These are phyloP conservation scores for Elephantulus edwardii DNA, from an alignment of 2,113 vertebrate species.

Conservation along the genomic window DNA sequence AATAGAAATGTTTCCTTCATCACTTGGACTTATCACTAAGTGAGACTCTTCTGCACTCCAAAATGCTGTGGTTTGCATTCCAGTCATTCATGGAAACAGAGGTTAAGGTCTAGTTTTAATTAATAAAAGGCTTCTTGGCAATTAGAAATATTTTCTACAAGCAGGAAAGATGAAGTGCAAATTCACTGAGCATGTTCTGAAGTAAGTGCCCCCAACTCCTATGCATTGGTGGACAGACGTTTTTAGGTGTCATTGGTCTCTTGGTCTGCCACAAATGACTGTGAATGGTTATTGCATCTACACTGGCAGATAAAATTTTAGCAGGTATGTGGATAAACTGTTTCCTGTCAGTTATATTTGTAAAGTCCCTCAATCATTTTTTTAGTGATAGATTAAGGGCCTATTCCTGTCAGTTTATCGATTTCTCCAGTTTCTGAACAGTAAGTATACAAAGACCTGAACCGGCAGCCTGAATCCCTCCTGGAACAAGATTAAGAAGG, in stretches of 20 bases:
- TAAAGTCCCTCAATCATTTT: constrained; percentile 98
- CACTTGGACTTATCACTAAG: constrained; percentile 79
- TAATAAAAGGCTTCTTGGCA: constrained; percentile 86
- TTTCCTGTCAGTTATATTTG: constrained; percentile 98
- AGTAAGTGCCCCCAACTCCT: constrained; percentile 81
- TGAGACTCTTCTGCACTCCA: constrained; percentile 82
- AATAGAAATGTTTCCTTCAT: constrained; percentile 81
- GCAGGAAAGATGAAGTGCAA: constrained; percentile 93
- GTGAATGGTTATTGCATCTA: constrained; percentile 98
- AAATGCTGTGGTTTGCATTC: constrained; percentile 91
- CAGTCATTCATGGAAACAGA: constrained; percentile 89
- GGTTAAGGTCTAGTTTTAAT: constrained; percentile 83
- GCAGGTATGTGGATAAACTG: constrained; percentile 99
- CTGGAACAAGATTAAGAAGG: constrained; percentile 97
- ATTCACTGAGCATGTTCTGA: constrained; percentile 82
- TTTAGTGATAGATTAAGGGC: constrained; percentile 94
- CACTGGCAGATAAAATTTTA: constrained; percentile 97
- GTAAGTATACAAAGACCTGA: constrained; percentile 95
- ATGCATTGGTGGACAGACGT: constrained; percentile 91
- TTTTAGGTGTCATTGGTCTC: constrained; percentile 97
- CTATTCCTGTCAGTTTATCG: constrained; percentile 94
- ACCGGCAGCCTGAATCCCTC: constrained; percentile 97
- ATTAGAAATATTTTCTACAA: constrained; percentile 90
- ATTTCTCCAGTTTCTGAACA: constrained; percentile 95
- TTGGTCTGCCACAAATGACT: constrained; percentile 98